Evolutionary conservation across 1,140 invertebrate species (phyloP).

Genomic region (Marisa cornuarietis): DNA sequence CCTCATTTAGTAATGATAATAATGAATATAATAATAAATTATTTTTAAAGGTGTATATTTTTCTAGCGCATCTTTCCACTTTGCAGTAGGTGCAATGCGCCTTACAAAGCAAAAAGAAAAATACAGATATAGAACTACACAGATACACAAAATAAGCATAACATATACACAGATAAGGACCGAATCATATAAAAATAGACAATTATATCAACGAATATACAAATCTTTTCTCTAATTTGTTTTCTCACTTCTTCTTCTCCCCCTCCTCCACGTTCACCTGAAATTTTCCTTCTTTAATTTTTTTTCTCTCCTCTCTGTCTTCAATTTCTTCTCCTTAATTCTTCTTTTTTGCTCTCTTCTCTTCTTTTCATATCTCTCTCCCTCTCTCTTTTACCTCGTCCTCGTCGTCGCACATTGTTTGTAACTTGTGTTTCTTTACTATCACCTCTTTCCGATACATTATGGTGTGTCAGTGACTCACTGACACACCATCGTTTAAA

Average conservation of each 20-base stretch:
- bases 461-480: no score
- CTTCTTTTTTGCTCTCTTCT: background rate
- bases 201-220: background rate
- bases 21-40: no score
- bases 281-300: background rate
- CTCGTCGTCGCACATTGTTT: background rate
- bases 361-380: background rate
- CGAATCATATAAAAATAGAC: background rate
- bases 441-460: background rate
- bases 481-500: no score
- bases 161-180: background rate
- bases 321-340: background rate
- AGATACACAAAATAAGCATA: background rate
- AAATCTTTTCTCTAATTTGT: background rate
- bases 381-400: background rate
- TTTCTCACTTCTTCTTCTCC: background rate
- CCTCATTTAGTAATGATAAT: no score
- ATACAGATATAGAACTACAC: no score
- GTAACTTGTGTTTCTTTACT: background rate
- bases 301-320: background rate
- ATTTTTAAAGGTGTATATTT: no score
- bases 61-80: no score
- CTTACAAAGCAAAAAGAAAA: background rate
- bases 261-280: no score
- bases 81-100: no score